Conservation (phyloP, 1,140 invertebrate species). For the Gryllus bimaculatus region DNA sequence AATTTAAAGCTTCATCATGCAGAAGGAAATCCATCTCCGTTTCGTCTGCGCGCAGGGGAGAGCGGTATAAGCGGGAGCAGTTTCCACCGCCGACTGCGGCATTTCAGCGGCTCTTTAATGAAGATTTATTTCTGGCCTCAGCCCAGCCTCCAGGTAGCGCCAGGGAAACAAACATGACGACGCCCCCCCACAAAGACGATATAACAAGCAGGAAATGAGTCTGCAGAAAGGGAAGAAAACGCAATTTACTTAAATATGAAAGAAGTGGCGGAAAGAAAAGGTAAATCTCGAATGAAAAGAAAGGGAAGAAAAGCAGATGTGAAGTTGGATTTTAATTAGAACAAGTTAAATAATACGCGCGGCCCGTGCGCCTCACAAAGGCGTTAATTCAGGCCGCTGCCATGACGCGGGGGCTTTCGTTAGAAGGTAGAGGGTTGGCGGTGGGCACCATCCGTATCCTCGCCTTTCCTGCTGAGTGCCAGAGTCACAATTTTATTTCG, state of each 20-base stretch:
- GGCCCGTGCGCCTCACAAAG: not conserved
- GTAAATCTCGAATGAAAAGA: not conserved
- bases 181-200: not conserved
- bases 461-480: no score
- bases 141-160: not conserved
- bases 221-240: not conserved
- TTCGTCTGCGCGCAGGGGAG: not conserved
- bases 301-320: not conserved
- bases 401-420: not conserved
- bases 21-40: no score
- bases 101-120: not conserved
- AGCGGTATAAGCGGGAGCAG: no score
- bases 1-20: no score
- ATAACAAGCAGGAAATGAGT: not conserved
- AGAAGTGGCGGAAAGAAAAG: not conserved
- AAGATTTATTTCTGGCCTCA: not conserved
- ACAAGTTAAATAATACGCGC: not conserved
- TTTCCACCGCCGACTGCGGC: no score
- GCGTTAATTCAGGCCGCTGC: not conserved
- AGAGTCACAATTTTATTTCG: no score
- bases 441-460: no score
- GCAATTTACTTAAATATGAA: not conserved
- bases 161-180: not conserved
- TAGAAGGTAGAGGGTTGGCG: not conserved
- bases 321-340: not conserved